Base-by-base conservation (phyloP, 2,113 vertebrate species). In the Archilochus colubris region DNA sequence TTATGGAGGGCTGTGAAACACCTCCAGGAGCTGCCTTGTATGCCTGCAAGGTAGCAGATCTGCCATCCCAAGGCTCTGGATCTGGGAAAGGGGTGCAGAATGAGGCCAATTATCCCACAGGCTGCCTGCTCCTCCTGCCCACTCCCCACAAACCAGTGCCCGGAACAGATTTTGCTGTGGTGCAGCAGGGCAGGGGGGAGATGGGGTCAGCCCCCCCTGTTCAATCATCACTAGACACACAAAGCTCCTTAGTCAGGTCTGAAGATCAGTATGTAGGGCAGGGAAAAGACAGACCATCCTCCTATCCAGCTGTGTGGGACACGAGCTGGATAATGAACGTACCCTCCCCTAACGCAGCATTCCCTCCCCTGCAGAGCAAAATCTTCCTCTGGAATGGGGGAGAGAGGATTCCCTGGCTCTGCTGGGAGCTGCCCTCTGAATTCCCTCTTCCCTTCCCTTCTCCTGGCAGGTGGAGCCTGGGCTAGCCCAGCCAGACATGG, bases 191-290 rank as follows among this genome's bases (percentile, higher is more conserved):
- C 0, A 3, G 44, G 21, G 61, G 31, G 46, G 61, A 28, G 46
- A 30, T 87, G 89, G 89, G 64, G 46, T 48, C 23, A 51, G 70
- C 73, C 73, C 76, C 89, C 83, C 46, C 38, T 15, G 53, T 66
- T 88, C 91, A 51, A 68, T 63, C 93, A 78, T 11, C 85, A 20
- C 63, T 5, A 85, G 87, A 89, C 75, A 28, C 3, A 33, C 85
- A 91, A 72, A 95, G 94, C 95, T 96, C 91, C 93, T 94, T 86
- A 89, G 82, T 0, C 61, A 92, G 91, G 44, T 14, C 91, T 88
- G 88, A 28, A 93, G 85, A 89, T 36, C 85, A 27, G 25, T 20
- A 55, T 78, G 91, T 68, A 94, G 93, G 94, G 89, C 93, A 97
- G 82, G 85, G 73, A 48, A 27, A 77, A 89, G 84, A n/a, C 57